Percentiles rank a stretch among this genome's conserved stretches.
phyloP scores from a whole-genome alignment of 2,888 invertebrate genomes.

The Metopia argyrocephala region DNA sequence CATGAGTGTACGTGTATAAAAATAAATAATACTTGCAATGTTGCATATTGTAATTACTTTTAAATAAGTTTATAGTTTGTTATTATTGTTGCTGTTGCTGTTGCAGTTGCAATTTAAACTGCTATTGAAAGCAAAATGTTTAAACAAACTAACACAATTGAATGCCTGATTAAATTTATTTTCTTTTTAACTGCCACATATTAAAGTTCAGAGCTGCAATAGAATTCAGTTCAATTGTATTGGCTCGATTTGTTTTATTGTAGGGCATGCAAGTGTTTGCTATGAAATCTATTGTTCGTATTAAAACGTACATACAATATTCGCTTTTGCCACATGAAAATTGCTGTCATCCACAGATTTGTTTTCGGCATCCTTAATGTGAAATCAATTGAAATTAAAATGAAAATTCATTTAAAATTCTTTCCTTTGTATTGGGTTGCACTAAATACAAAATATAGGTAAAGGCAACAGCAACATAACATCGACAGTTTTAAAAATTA shows the following conservation, averaged over 20 bases:
- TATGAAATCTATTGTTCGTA: slow-evolving; percentile 10
- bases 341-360: slow-evolving; percentile 40
- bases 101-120: not conserved
- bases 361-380: slow-evolving; percentile 8
- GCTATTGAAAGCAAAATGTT: not conserved
- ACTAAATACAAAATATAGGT: too few species aligned
- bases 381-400: slow-evolving; percentile 29
- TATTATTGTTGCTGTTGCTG: not conserved
- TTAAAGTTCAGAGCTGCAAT: not conserved
- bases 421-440: too few species aligned
- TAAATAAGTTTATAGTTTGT: not conserved
- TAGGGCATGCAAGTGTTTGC: slow-evolving; percentile 2
- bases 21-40: not conserved
- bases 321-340: too few species aligned
- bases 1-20: slow-evolving; percentile 3
- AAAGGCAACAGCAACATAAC: too few species aligned
- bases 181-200: not conserved
- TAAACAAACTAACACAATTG: not conserved
- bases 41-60: slow-evolving; percentile 1
- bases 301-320: too few species aligned
- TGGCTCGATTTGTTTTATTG: not conserved
- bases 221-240: not conserved
- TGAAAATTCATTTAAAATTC: slow-evolving; percentile 22
- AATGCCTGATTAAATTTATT: slow-evolving; percentile 9
- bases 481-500: too few species aligned